Conservation (phyloP, 2,113 vertebrate genomes). For the Polypterus senegalus region DNA sequence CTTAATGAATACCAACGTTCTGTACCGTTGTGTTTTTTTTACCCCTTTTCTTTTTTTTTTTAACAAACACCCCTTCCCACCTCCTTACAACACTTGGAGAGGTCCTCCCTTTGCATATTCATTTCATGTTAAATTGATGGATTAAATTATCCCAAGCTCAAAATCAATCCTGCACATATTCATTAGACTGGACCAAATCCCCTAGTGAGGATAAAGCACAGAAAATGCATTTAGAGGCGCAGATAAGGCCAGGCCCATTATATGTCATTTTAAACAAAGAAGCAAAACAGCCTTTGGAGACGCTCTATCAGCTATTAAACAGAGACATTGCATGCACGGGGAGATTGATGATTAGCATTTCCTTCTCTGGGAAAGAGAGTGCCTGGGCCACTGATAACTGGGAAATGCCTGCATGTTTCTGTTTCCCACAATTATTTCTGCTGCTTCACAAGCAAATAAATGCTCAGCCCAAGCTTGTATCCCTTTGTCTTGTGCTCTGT, state of each 20-base stretch:
- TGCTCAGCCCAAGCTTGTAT: slow-evolving; percentile 41
- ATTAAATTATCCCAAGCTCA: slow-evolving; percentile 86
- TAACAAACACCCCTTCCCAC: too few relatives aligned
- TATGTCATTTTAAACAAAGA: slow-evolving; percentile 96
- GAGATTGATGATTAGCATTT: slow-evolving; percentile 88
- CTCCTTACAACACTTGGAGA: slow-evolving; percentile 34
- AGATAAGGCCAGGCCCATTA: slow-evolving; percentile 87
- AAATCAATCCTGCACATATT: slow-evolving; percentile 73
- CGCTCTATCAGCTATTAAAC: slow-evolving; percentile 90
- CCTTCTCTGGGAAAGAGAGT: slow-evolving; percentile 55
- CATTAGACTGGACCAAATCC: slow-evolving; percentile 65
- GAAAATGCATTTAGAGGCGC: slow-evolving; percentile 75
- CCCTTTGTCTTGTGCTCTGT: slow-evolving; percentile 60
- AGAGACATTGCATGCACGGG: slow-evolving; percentile 66
- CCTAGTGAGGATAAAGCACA: slow-evolving; percentile 53
- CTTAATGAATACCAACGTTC: slow-evolving; percentile 54
- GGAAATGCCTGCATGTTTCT: slow-evolving; percentile 38
- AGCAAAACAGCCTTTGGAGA: slow-evolving; percentile 75
- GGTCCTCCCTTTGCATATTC: slow-evolving; percentile 67
- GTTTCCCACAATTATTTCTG: slow-evolving; percentile 29
- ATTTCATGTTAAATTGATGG: slow-evolving; percentile 92
- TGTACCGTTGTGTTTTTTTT: slow-evolving; percentile 21
- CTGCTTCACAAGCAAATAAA: slow-evolving; percentile 56
- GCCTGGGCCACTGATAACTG: slow-evolving; percentile 60
- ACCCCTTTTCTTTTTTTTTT: slow-evolving; percentile 42